Evolutionary conservation across 2,113 vertebrate species (phyloP).

Genomic region (Sphaerodactylus townsendi): DNA sequence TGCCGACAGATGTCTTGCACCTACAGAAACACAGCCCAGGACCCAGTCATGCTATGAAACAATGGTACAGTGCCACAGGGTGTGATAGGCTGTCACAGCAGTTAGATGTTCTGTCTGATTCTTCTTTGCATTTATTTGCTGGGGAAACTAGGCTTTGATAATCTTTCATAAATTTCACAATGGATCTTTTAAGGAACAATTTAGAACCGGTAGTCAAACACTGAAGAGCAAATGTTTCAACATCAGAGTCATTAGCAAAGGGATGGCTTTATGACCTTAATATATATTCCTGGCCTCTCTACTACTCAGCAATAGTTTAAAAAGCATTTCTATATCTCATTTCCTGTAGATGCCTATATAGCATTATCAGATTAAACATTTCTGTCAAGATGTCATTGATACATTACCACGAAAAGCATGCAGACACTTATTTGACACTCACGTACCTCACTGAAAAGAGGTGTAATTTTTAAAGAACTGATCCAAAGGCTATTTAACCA

Average conservation of each 20-base stretch:
- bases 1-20: background rate
- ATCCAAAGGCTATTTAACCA: conserved; percentile 42
- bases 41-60: background rate
- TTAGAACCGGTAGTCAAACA: background rate
- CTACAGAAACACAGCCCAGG: background rate
- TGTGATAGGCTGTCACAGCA: background rate
- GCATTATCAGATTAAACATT: conserved; percentile 51
- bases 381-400: conserved; percentile 51
- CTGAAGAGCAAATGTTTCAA: conserved; percentile 10
- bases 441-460: conserved; percentile 36
- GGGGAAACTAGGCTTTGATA: background rate
- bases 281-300: conserved; percentile 30
- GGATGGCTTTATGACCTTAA: conserved; percentile 16
- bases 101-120: background rate
- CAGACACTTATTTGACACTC: conserved; percentile 15
- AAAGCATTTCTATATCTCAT: conserved; percentile 23
- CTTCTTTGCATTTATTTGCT: background rate
- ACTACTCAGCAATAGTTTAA: background rate
- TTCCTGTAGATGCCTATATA: conserved; percentile 24
- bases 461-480: conserved; percentile 34
- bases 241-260: conserved; percentile 15
- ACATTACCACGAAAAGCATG: conserved; percentile 12
- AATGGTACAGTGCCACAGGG: background rate
- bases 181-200: background rate
- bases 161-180: background rate